phyloP scores from a whole-genome alignment of 2,113 vertebrate species.

The Xenopus borealis region DNA sequence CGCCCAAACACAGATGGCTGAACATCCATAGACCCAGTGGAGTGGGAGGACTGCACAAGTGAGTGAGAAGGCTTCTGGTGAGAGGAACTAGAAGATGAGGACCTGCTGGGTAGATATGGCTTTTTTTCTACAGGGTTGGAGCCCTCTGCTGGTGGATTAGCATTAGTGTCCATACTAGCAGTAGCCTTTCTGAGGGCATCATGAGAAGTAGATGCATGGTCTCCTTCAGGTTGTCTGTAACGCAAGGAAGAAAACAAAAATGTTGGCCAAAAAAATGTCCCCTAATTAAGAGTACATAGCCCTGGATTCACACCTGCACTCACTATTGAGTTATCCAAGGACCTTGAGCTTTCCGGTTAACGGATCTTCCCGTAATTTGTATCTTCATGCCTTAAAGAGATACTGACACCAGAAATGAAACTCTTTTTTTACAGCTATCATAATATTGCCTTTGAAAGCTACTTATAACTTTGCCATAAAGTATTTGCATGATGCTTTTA shows the following conservation, averaged over 20 bases:
- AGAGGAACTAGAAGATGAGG: neutral
- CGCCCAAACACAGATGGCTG: conserved; percentile 28
- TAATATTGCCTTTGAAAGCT: too few species aligned
- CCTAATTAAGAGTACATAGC: too few species aligned
- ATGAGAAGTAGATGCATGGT: neutral
- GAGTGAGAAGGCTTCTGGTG: neutral
- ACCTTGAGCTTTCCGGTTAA: conserved; percentile 2
- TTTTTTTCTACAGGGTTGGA: conserved; percentile 1
- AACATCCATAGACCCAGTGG: conserved; percentile 5
- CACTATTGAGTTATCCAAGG: neutral
- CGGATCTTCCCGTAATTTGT: too few species aligned
- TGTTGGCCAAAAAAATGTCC: too few species aligned
- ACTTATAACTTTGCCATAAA: too few species aligned
- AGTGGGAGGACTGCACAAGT: neutral
- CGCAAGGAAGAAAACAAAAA: too few species aligned
- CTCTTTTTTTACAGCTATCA: too few species aligned
- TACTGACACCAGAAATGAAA: too few species aligned
- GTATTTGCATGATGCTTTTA: too few species aligned
- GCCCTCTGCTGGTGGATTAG: neutral
- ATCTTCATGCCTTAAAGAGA: too few species aligned
- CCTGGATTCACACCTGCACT: too few species aligned
- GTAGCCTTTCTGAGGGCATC: neutral
- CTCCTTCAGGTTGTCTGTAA: neutral
- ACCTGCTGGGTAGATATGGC: conserved; percentile 5
- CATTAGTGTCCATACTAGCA: neutral